These are phyloP conservation scores for Fragum whitleyi DNA, from an alignment of 2,888 invertebrate genomes.

Conservation along the genomic window DNA sequence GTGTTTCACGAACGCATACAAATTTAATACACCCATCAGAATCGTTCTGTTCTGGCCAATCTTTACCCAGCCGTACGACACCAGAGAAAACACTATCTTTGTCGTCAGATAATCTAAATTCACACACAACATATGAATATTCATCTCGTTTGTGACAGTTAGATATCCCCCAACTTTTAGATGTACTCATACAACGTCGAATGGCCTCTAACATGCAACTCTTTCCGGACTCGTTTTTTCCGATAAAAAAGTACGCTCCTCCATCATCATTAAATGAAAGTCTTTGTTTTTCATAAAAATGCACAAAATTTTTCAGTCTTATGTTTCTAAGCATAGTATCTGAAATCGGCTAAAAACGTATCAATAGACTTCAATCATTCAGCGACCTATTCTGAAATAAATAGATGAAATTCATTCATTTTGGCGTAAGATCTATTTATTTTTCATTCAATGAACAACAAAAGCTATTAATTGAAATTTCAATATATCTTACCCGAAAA, in stretches of 20 bases:
- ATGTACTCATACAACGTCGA: conserved; percentile 23
- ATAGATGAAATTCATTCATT: too few species aligned
- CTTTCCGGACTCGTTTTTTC: conserved; percentile 25
- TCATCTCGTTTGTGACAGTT: neutral
- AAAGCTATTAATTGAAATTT: too few species aligned
- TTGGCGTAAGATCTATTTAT: too few species aligned
- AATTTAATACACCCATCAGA: neutral
- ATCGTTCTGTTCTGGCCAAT: neutral
- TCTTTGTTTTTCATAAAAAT: conserved; percentile 20
- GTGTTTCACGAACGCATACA: neutral
- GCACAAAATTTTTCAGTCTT: conserved; percentile 26
- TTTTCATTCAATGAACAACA: too few species aligned
- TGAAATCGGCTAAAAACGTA: too few species aligned
- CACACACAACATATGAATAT: conserved; percentile 9
- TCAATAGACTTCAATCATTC: too few species aligned
- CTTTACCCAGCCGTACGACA: neutral
- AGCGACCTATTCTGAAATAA: too few species aligned
- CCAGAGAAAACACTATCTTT: neutral
- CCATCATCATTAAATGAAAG: conserved; percentile 16
- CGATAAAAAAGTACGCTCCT: conserved; percentile 22
- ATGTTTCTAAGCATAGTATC: conserved; percentile 16
- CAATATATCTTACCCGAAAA: too few species aligned
- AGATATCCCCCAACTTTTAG: neutral
- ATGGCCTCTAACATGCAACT: conserved; percentile 16
- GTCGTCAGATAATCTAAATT: neutral